These are phyloP conservation scores for Spilogale gracilis DNA, from an alignment of 2,113 vertebrate genomes.

Conservation along the genomic window DNA sequence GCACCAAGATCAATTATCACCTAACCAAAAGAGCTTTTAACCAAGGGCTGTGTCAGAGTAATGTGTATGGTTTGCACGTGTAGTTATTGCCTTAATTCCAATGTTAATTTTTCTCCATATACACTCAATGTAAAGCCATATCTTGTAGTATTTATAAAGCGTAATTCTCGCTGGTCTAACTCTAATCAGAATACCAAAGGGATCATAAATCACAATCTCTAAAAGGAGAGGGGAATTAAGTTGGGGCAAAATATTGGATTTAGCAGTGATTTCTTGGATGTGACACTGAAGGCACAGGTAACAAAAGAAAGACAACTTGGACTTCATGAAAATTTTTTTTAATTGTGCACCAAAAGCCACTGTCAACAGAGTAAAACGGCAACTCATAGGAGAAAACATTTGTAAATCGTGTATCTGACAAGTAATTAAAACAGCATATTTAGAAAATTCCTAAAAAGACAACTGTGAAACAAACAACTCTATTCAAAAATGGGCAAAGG, in stretches of 20 bases:
- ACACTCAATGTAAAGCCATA: constrained; percentile 55
- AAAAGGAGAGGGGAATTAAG: background rate
- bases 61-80: constrained; percentile 50
- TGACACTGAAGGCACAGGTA: background rate
- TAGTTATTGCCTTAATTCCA: constrained; percentile 68
- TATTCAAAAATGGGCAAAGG: background rate
- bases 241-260: background rate
- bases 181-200: constrained; percentile 60
- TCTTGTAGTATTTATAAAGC: constrained; percentile 60
- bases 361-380: background rate
- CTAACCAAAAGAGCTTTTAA: constrained; percentile 41
- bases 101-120: constrained; percentile 33
- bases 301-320: background rate
- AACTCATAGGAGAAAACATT: background rate
- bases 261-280: background rate
- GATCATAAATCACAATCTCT: constrained; percentile 57
- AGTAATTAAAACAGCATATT: background rate
- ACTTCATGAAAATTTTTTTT: background rate
- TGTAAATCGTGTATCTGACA: background rate
- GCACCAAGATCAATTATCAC: constrained; percentile 28
- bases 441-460: background rate
- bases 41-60: constrained; percentile 6
- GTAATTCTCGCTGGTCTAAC: constrained; percentile 53
- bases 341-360: background rate
- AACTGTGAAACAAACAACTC: background rate